Evolutionary conservation across 2,113 vertebrate genomes (phyloP), one percentile per base, ranked within the genome.

Genomic region (Oreochromis aureus): DNA sequence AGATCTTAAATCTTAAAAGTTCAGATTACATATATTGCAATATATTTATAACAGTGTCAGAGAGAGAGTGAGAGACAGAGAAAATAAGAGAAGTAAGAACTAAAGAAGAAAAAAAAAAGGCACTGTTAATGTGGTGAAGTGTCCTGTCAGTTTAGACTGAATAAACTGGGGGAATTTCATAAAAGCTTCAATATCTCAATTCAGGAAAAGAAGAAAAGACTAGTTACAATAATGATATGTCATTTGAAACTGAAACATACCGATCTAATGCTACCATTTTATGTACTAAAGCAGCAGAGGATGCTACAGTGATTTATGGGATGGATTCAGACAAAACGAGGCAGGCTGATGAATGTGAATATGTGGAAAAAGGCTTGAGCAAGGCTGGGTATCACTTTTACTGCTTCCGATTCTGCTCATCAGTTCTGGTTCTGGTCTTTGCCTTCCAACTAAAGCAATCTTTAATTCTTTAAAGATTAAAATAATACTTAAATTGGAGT

Each of bases 121-220:
- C n/a, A 41, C 80, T 27, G 10, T 59, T 80, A 41, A 66, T 89
- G 73, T 19, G 69, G 18, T 89, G 88, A 87, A 55, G 89, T 89
- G 78, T 91, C 82, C 34, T 4, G 34, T 66, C 22, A 30, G 58
- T 87, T 88, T 58, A 16, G 85, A 83, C 56, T 76, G 83, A 83
- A 87, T 63, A 63, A 87, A 1, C 22, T 82, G 83, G 30, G 32
- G 41, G 61, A 2, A 61, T 53, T 56, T 53, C 83, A 87, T 73
- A 83, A 58, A 91, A 87, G 83, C 78, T 83, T 80, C 95, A 94
- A 95, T 92, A 94, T 96, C 95, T 94, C 76, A 92, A 92, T 95
- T 95, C 92, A 95, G 92, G 94, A 94, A 95, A 2, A 96, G 58
- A 83, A 76, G 85, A 76, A 89, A 54, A 86, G 24, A 86, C 55